Conservation (phyloP, 2,113 vertebrate species). For the Galemys pyrenaicus region DNA sequence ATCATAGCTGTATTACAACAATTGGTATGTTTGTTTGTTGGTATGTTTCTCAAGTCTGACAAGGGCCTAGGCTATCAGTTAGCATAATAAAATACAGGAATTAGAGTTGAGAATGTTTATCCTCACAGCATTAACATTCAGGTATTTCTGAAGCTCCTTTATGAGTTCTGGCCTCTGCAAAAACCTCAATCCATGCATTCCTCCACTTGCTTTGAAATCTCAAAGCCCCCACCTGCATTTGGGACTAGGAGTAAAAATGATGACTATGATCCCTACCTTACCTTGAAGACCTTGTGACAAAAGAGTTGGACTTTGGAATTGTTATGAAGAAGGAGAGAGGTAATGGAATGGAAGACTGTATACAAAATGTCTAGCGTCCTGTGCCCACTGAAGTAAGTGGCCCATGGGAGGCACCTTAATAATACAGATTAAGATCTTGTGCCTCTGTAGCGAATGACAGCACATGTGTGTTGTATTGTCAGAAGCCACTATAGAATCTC, state of each 20-base stretch:
- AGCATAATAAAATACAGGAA: background rate
- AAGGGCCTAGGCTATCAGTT: background rate
- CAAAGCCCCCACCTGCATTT: background rate
- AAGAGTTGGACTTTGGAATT: background rate
- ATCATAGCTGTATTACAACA: background rate
- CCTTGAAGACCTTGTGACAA: background rate
- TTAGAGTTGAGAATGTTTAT: background rate
- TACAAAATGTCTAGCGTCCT: background rate
- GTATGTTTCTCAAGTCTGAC: background rate
- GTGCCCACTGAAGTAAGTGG: background rate
- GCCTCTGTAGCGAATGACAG: background rate
- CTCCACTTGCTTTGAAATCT: background rate
- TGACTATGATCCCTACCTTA: background rate
- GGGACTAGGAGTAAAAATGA: background rate
- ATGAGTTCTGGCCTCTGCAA: background rate
- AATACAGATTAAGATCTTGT: background rate
- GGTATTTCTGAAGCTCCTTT: background rate
- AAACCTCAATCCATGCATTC: background rate
- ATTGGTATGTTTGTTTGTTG: too few relatives aligned
- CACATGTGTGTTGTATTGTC: background rate
- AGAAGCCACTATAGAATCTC: background rate
- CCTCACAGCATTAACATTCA: background rate
- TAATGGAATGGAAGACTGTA: background rate
- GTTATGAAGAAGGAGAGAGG: background rate
- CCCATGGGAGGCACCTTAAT: background rate